Evolutionary conservation across 2,113 vertebrate genomes (phyloP).

Genomic region (Rallus limicola): DNA sequence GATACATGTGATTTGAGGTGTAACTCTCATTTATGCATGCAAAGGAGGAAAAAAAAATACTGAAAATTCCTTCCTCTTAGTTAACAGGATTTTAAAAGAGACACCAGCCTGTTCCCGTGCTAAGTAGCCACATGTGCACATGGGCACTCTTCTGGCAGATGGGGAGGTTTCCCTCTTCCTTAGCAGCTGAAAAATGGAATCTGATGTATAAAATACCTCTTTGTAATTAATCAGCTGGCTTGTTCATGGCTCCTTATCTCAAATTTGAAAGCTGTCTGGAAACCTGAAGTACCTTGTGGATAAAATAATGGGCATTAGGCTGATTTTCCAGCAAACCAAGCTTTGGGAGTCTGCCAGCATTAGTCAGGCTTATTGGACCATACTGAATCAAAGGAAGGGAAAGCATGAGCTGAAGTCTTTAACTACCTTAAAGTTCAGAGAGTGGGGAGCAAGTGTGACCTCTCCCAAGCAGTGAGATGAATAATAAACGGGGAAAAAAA

Average conservation of each 20-base stretch:
- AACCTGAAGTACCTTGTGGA: not conserved
- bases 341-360: not conserved
- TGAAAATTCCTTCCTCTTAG: not conserved
- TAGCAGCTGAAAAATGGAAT: conserved; percentile 11
- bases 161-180: not conserved
- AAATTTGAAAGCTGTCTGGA: conserved; percentile 22
- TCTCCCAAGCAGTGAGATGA: not conserved
- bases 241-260: not conserved
- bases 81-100: not conserved
- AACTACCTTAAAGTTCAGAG: not conserved
- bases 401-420: not conserved
- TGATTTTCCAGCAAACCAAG: conserved; percentile 10
- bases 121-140: not conserved
- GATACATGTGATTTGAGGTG: not conserved
- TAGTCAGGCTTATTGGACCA: conserved; percentile 13
- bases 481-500: not conserved
- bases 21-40: not conserved
- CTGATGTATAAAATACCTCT: not conserved
- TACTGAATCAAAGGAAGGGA: not conserved
- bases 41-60: not conserved
- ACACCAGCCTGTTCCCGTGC: not conserved
- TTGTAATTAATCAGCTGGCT: conserved; percentile 19
- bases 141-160: not conserved
- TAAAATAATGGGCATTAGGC: conserved; percentile 14
- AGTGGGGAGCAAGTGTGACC: not conserved